Percentiles rank a stretch among this genome's conserved stretches.
Conservation (phyloP, 2,797 vertebrate genomes). For the Danio kyathit region DNA sequence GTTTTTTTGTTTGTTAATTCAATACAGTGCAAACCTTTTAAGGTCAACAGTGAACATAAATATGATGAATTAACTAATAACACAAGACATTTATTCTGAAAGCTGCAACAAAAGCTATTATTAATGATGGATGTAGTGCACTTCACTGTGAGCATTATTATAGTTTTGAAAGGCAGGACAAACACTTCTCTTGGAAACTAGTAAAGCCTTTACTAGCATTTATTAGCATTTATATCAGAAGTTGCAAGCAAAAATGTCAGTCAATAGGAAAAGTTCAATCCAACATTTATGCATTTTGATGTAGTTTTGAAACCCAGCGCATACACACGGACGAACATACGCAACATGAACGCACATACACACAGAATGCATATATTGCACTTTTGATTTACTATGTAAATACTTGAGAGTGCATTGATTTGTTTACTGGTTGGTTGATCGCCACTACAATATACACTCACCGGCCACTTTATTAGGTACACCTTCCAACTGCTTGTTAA, state of each 20-base stretch:
- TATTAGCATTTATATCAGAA: background rate
- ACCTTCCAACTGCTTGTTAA: no score
- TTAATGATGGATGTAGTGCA: background rate
- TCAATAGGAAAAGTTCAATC: background rate
- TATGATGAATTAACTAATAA: constrained; percentile 55
- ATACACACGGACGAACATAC: no score
- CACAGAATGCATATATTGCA: no score
- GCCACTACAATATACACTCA: no score
- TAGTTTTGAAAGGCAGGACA: constrained; percentile 38
- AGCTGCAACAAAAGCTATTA: constrained; percentile 31
- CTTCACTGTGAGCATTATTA: constrained; percentile 18
- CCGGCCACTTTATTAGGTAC: no score
- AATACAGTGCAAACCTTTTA: constrained; percentile 15
- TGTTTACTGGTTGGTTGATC: no score
- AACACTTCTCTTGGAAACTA: constrained; percentile 11
- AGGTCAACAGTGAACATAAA: constrained; percentile 45
- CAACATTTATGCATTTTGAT: background rate
- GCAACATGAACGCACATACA: no score
- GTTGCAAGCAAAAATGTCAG: background rate
- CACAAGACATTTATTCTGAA: constrained; percentile 33
- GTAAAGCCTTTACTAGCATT: background rate
- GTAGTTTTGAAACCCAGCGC: background rate
- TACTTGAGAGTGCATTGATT: no score
- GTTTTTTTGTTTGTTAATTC: background rate
- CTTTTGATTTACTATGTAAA: no score